These are phyloP conservation scores for Phrixothrix hirtus DNA, from an alignment of 2,888 invertebrate species.

Conservation along the genomic window DNA sequence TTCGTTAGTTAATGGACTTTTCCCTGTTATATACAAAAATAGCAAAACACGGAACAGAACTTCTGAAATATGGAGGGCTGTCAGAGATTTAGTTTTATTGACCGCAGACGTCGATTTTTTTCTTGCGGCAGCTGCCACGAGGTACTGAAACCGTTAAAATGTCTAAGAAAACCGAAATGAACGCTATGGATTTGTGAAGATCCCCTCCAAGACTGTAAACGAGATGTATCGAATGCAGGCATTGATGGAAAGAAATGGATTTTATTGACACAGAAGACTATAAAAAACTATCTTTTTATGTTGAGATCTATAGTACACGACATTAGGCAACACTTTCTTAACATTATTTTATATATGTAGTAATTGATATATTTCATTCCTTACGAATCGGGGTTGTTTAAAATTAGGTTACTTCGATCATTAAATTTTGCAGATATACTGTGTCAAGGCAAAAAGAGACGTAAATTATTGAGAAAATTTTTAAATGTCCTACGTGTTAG, in stretches of 20 bases:
- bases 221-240: constrained; percentile 50
- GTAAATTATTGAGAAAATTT: too few relatives aligned
- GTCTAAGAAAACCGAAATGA: constrained; percentile 43
- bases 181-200: constrained; percentile 31
- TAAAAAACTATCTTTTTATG: constrained; percentile 12
- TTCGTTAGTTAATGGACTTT: constrained; percentile 35
- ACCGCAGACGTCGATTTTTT: constrained; percentile 53
- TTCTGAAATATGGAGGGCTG: constrained; percentile 49
- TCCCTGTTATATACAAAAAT: constrained; percentile 39
- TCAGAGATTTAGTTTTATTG: constrained; percentile 55
- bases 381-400: too few relatives aligned
- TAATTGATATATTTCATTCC: too few relatives aligned
- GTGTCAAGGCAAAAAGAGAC: too few relatives aligned
- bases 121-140: constrained; percentile 30
- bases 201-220: constrained; percentile 46
- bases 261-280: constrained; percentile 17
- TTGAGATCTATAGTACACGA: too few relatives aligned
- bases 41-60: constrained; percentile 41
- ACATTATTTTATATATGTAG: too few relatives aligned
- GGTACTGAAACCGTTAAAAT: constrained; percentile 46
- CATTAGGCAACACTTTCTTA: too few relatives aligned
- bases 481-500: too few relatives aligned
- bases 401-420: too few relatives aligned
- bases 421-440: too few relatives aligned
- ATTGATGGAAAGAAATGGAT: constrained; percentile 25